Percentiles rank a stretch among this genome's conserved stretches.
These are phyloP conservation scores for Drosophila kambysellisi DNA, from an alignment of 2,888 invertebrate species.

Conservation along the genomic window DNA sequence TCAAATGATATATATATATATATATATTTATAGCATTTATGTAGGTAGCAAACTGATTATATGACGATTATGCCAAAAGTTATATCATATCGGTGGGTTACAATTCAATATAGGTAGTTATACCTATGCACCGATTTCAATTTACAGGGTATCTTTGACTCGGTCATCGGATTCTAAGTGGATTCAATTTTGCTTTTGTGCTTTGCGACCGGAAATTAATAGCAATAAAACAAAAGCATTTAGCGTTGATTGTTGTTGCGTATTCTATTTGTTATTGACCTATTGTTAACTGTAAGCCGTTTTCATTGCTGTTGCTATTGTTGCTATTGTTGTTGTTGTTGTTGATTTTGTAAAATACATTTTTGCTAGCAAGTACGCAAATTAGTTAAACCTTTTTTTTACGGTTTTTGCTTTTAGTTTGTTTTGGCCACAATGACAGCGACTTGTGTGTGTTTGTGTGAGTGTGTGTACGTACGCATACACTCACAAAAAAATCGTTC, in stretches of 20 bases:
- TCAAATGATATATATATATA: too few relatives aligned
- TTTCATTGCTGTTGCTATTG: conserved; percentile 15
- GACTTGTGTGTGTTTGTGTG: background rate
- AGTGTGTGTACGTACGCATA: conserved; percentile 5
- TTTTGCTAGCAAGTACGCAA: conserved; percentile 42
- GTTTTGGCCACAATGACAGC: conserved; percentile 32
- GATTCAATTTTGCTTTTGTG: background rate
- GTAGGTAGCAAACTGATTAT: too few relatives aligned
- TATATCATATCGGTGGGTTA: background rate
- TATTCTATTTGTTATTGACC: conserved; percentile 13
- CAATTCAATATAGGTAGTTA: background rate
- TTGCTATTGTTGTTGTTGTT: conserved; percentile 7
- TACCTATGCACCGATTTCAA: background rate
- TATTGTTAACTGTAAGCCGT: conserved; percentile 11
- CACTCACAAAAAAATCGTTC: background rate
- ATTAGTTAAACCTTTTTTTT: conserved; percentile 52
- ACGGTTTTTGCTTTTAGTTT: conserved; percentile 28
- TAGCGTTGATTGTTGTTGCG: background rate
- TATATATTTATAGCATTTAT: background rate
- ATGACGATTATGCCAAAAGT: too few relatives aligned
- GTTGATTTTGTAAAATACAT: conserved; percentile 4
- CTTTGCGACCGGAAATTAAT: conserved; percentile 7
- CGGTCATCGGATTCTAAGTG: background rate
- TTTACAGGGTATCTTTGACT: background rate
- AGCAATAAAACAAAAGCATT: conserved; percentile 13